A percentile compares a stretch with the other conserved stretches of the same genome.
phyloP scores from a whole-genome alignment of 1,140 invertebrate genomes.

The Drosophila chauvacae region DNA sequence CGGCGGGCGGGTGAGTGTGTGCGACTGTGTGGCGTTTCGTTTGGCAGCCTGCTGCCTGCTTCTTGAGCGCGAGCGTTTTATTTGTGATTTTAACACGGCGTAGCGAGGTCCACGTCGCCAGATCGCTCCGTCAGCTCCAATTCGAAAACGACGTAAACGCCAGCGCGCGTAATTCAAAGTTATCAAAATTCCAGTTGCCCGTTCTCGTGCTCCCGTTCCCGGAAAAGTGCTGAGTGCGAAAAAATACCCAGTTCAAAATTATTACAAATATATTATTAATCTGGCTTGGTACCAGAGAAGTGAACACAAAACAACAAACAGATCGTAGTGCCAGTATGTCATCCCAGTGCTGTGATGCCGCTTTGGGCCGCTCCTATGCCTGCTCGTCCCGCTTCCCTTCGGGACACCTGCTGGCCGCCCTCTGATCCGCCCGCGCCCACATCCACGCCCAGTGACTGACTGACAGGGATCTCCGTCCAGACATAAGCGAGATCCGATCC shows the following conservation, averaged over 20 bases:
- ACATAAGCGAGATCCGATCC: constrained; percentile 27
- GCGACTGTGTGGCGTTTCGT: constrained; percentile 34
- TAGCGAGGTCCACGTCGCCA: constrained; percentile 75
- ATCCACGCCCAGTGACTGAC: constrained; percentile 35
- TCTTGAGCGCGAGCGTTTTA: constrained; percentile 79
- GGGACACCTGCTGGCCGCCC: constrained; percentile 56
- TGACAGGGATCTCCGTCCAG: constrained; percentile 24
- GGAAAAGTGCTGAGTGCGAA: constrained; percentile 42
- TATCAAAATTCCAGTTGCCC: constrained; percentile 42
- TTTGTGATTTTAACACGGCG: constrained; percentile 83
- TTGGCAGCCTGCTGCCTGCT: constrained; percentile 73
- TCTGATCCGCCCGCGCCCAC: constrained; percentile 49
- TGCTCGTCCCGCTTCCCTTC: constrained; percentile 38
- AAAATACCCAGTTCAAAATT: constrained; percentile 27
- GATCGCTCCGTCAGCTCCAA: constrained; percentile 60
- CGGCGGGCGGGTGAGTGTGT: constrained; percentile 12
- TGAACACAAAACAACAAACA: constrained; percentile 23
- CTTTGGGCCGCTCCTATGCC: constrained; percentile 48
- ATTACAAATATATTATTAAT: constrained; percentile 3
- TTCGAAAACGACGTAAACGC: constrained; percentile 75
- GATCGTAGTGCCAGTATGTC: constrained; percentile 52
- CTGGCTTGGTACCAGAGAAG: constrained; percentile 18
- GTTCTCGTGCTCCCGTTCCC: constrained; percentile 12
- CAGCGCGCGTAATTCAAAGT: constrained; percentile 80
- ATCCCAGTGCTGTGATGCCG: constrained; percentile 65